Percentiles rank a stretch among this genome's conserved stretches.
phyloP scores from a whole-genome alignment of 64 coral and sea anemone species.

The Actinia equina region DNA sequence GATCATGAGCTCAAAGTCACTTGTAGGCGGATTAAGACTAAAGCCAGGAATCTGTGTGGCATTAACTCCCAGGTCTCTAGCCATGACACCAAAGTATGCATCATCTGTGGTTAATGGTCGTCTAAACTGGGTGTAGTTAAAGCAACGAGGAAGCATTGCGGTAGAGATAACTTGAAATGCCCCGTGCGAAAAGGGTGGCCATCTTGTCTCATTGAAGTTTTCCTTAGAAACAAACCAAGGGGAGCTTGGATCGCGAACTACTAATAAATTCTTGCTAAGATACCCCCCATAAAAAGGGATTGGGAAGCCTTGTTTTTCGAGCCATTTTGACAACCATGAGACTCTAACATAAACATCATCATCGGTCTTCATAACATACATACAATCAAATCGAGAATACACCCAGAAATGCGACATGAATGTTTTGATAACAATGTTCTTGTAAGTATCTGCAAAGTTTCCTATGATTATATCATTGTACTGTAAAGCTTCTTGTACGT shows the following conservation, averaged over 20 bases:
- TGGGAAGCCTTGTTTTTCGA: background rate
- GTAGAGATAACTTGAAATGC: background rate
- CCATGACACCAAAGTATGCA: background rate
- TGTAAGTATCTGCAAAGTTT: background rate
- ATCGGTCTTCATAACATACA: constrained; percentile 39
- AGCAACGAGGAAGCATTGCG: background rate
- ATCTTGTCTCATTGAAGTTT: background rate
- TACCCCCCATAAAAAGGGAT: background rate
- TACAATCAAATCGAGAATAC: background rate
- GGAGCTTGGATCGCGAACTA: background rate
- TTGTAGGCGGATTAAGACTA: background rate
- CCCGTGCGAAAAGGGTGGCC: background rate
- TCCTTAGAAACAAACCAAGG: background rate
- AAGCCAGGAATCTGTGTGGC: background rate
- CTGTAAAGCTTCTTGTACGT: constrained; percentile 16
- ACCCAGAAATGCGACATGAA: background rate
- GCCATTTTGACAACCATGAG: background rate
- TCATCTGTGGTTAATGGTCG: background rate
- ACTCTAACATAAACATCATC: constrained; percentile 45
- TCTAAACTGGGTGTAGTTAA: background rate
- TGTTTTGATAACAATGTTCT: too few relatives aligned
- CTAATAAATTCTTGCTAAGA: background rate
- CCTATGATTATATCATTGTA: constrained; percentile 47
- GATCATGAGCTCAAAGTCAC: background rate
- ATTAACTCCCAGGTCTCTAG: background rate